These are phyloP conservation scores for Yponomeuta cagnagella DNA, from an alignment of 2,888 invertebrate genomes.

Conservation along the genomic window DNA sequence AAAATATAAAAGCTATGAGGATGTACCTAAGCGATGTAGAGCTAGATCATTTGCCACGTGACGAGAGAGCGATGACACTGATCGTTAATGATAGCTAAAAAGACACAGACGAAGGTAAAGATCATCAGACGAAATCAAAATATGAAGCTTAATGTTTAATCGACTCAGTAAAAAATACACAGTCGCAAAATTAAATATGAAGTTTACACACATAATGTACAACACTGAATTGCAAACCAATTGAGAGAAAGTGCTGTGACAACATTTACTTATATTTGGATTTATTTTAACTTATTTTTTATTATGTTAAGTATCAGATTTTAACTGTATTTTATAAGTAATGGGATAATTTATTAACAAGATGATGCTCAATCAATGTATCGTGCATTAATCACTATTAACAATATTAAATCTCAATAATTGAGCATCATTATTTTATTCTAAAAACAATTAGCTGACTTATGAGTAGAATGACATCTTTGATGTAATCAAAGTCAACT, in stretches of 20 bases:
- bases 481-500: neutral
- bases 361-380: neutral
- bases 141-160: constrained; percentile 58
- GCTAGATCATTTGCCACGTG: constrained; percentile 49
- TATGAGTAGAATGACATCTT: neutral
- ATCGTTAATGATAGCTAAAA: constrained; percentile 67
- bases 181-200: constrained; percentile 59
- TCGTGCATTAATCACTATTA: neutral
- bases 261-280: constrained; percentile 32
- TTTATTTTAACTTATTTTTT: neutral
- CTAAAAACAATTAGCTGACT: neutral
- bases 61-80: constrained; percentile 68
- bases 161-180: constrained; percentile 46
- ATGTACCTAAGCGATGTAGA: neutral
- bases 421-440: neutral
- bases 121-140: constrained; percentile 56
- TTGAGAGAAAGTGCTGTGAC: constrained; percentile 64
- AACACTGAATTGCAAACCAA: constrained; percentile 71
- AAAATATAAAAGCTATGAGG: neutral
- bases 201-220: constrained; percentile 65
- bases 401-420: neutral
- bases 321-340: neutral
- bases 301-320: neutral
- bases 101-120: constrained; percentile 61
- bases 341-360: neutral